These are phyloP conservation scores for Thaleichthys pacificus DNA, from an alignment of 2,797 vertebrate genomes.

Conservation along the genomic window DNA sequence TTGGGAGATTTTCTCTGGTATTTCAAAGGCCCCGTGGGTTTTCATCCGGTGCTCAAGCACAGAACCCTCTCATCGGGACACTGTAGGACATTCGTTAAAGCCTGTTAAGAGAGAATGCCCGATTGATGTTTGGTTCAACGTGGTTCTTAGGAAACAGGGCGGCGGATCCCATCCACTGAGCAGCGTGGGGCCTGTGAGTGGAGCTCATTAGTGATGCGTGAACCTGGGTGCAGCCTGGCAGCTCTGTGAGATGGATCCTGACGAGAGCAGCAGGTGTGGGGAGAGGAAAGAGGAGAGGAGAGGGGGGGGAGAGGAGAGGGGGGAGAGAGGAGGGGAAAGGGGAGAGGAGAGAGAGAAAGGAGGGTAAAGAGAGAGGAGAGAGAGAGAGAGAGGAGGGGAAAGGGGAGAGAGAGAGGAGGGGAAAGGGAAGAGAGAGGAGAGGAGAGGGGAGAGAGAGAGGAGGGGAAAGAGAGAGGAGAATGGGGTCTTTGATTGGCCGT, in stretches of 20 bases:
- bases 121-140: constrained; percentile 34
- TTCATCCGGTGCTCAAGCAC: background rate
- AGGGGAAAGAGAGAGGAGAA: background rate
- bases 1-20: background rate
- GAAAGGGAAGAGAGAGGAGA: background rate
- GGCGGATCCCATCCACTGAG: constrained; percentile 18
- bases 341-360: background rate
- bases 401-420: background rate
- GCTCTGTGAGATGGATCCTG: constrained; percentile 36
- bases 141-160: constrained; percentile 5
- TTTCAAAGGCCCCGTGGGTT: background rate
- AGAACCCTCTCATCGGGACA: background rate
- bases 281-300: constrained; percentile 17
- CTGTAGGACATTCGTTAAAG: background rate
- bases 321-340: background rate
- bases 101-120: constrained; percentile 14
- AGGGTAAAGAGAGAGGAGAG: no score
- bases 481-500: constrained; percentile 40
- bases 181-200: constrained; percentile 32
- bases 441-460: background rate
- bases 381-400: background rate
- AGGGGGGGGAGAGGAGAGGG: no score
- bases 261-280: constrained; percentile 43
- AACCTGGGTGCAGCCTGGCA: constrained; percentile 39
- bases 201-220: constrained; percentile 57